These are phyloP conservation scores for Tetraodon nigroviridis DNA, from an alignment of 2,113 vertebrate genomes.

Conservation along the genomic window DNA sequence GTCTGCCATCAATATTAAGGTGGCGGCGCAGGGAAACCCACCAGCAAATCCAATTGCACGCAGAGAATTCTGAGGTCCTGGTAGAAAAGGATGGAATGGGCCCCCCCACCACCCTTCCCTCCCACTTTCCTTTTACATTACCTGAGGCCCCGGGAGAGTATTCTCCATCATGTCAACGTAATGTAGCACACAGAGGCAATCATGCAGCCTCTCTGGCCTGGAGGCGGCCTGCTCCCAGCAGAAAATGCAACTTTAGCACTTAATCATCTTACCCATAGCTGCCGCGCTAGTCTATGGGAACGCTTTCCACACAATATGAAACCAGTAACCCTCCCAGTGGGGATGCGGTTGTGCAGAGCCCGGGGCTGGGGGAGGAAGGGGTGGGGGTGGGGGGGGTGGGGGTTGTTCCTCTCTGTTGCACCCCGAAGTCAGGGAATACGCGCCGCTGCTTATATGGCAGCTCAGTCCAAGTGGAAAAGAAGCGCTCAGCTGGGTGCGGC, in stretches of 20 bases:
- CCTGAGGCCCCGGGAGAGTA: constrained; percentile 70
- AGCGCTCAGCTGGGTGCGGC: constrained; percentile 50
- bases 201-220: constrained; percentile 65
- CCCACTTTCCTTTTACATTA: constrained; percentile 70
- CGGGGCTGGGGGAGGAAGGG: constrained; percentile 17
- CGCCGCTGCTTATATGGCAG: constrained; percentile 41
- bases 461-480: constrained; percentile 51
- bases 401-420: constrained; percentile 26
- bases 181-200: constrained; percentile 75
- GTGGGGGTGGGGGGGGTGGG: no score
- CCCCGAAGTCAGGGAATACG: constrained; percentile 38
- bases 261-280: constrained; percentile 66
- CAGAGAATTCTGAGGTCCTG: constrained; percentile 66
- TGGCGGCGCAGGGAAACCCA: constrained; percentile 64
- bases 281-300: constrained; percentile 48
- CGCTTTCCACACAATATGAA: constrained; percentile 57
- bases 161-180: constrained; percentile 73
- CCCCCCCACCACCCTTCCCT: neutral
- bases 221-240: constrained; percentile 56
- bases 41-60: constrained; percentile 74
- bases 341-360: constrained; percentile 35
- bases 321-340: constrained; percentile 49
- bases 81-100: constrained; percentile 57
- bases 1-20: constrained; percentile 71
- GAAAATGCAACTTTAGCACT: constrained; percentile 72